phyloP scores from a whole-genome alignment of 23 tunicate genomes.

The Botrylloides violaceus region DNA sequence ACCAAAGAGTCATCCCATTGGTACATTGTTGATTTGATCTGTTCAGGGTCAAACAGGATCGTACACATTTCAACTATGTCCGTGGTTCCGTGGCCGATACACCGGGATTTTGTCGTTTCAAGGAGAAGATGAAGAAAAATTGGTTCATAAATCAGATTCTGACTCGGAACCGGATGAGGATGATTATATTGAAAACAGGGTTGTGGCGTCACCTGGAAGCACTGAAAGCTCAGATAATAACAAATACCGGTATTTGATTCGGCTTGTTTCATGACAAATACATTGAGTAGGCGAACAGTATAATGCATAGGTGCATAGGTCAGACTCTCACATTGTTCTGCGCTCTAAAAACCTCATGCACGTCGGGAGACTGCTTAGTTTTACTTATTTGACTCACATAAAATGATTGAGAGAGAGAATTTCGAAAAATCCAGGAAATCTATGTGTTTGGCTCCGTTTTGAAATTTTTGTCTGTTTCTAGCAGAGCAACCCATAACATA shows the following conservation, averaged over 20 bases:
- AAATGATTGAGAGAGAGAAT: too few species aligned
- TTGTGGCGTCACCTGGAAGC: background rate
- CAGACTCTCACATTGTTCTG: too few species aligned
- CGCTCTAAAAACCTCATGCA: too few species aligned
- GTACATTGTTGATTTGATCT: too few species aligned
- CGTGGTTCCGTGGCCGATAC: conserved; percentile 58
- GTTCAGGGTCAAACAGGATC: conserved; percentile 48
- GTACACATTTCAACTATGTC: conserved; percentile 61
- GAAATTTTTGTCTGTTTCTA: too few species aligned
- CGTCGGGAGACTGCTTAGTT: too few species aligned
- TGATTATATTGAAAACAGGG: background rate
- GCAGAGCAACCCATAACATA: too few species aligned
- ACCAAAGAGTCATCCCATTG: background rate
- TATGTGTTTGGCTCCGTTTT: too few species aligned
- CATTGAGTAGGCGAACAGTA: too few species aligned
- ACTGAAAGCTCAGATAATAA: background rate
- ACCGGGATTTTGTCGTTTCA: conserved; percentile 66
- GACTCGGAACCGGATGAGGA: conserved; percentile 79
- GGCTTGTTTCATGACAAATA: background rate
- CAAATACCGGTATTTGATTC: background rate
- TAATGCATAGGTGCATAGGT: too few species aligned
- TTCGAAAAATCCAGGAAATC: too few species aligned
- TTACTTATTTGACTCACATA: too few species aligned
- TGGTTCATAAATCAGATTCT: conserved; percentile 62
- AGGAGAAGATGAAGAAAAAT: conserved; percentile 40